Conservation (phyloP, 2,797 vertebrate species). For the Austrolebias charrua region DNA sequence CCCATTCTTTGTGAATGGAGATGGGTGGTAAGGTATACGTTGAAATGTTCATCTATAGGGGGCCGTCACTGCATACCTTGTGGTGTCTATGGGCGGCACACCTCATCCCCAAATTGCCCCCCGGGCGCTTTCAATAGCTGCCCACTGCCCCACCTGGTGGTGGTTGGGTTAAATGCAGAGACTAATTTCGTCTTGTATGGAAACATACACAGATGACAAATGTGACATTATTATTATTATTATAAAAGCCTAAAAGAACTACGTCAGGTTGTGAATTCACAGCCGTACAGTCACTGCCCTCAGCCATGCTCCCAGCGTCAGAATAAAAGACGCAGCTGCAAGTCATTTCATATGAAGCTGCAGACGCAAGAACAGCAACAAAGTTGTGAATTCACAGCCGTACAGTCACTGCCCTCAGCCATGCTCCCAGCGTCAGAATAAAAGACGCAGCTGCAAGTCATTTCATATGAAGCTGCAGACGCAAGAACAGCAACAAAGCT, state of each 20-base stretch:
- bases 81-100: too few relatives aligned
- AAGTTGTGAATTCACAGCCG: conserved; percentile 4
- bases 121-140: too few relatives aligned
- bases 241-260: background rate
- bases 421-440: background rate
- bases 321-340: background rate
- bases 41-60: background rate
- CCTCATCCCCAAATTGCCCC: too few relatives aligned
- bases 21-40: background rate
- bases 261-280: conserved; percentile 5
- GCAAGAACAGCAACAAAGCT: background rate
- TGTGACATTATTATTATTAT: too few relatives aligned
- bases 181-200: too few relatives aligned
- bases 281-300: background rate
- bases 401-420: background rate
- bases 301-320: conserved; percentile 1
- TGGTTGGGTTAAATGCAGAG: too few relatives aligned
- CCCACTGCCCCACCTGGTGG: too few relatives aligned
- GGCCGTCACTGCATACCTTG: too few relatives aligned
- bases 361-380: background rate
- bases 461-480: background rate
- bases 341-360: background rate
- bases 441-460: conserved; percentile 4
- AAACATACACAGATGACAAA: too few relatives aligned
- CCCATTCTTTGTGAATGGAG: background rate